These are phyloP conservation scores for Pogonophryne albipinna DNA, from an alignment of 2,797 vertebrate species.

Conservation along the genomic window DNA sequence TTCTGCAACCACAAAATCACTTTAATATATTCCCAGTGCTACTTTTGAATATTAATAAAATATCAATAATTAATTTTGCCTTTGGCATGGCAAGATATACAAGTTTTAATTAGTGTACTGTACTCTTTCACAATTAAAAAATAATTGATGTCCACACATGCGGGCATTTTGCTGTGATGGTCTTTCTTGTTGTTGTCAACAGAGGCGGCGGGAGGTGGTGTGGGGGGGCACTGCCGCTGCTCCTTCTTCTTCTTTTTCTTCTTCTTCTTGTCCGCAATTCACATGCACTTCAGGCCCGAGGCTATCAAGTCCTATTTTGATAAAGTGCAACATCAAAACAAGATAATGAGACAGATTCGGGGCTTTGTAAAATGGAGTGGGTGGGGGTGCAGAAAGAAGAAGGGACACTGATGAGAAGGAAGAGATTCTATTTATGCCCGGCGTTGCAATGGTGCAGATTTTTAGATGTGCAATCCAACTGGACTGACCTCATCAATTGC, in stretches of 20 bases:
- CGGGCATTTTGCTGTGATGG: constrained; percentile 91
- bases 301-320: constrained; percentile 91
- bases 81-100: constrained; percentile 99
- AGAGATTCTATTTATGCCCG: constrained; percentile 67
- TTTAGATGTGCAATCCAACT: constrained; percentile 44
- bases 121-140: constrained; percentile 99
- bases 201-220: constrained; percentile 84
- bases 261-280: constrained; percentile 68
- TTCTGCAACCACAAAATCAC: constrained; percentile 95
- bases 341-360: constrained; percentile 81
- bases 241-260: constrained; percentile 65
- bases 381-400: constrained; percentile 28
- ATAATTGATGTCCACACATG: constrained; percentile 98
- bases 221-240: constrained; percentile 76
- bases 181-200: constrained; percentile 96
- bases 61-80: constrained; percentile 99
- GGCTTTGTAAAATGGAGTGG: constrained; percentile 49
- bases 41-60: constrained; percentile 99
- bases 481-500: constrained; percentile 41
- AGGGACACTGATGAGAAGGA: constrained; percentile 67
- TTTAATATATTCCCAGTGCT: constrained; percentile 99
- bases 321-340: constrained; percentile 88
- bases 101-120: constrained; percentile 99
- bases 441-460: constrained; percentile 38
- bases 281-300: constrained; percentile 64